Evolutionary conservation across 2,113 vertebrate species (phyloP).

Genomic region (Oceanites oceanicus): DNA sequence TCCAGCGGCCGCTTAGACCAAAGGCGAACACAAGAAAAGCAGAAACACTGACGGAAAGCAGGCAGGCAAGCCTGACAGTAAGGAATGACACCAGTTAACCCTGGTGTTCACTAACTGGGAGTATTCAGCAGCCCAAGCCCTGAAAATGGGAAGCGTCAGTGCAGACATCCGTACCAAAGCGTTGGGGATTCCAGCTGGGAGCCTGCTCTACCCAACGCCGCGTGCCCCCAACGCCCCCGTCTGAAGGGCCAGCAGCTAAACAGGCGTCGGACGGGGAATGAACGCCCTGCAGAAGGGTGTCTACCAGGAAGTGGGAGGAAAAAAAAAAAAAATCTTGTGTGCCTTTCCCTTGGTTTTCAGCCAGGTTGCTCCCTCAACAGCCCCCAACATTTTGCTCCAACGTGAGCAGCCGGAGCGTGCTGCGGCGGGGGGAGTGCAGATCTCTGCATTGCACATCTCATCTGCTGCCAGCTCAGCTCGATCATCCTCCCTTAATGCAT

Average conservation of each 20-base stretch:
- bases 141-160: background rate
- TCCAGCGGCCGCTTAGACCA: background rate
- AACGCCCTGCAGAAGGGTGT: background rate
- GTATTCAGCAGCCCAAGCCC: background rate
- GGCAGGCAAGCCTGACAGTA: background rate
- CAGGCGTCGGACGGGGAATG: background rate
- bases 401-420: fast-evolving
- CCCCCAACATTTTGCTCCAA: background rate
- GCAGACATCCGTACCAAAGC: background rate
- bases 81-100: background rate
- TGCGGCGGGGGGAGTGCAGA: fast-evolving
- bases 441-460: background rate
- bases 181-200: background rate
- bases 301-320: background rate
- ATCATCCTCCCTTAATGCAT: background rate
- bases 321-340: background rate
- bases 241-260: background rate
- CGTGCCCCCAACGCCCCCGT: fast-evolving
- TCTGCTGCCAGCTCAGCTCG: background rate
- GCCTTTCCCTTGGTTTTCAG: background rate
- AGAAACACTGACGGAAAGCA: background rate
- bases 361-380: background rate
- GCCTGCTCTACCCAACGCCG: fast-evolving
- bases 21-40: background rate
- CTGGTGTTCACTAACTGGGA: background rate